Base-by-base conservation (phyloP, 2,797 vertebrate species). In the Florisuga fusca region DNA sequence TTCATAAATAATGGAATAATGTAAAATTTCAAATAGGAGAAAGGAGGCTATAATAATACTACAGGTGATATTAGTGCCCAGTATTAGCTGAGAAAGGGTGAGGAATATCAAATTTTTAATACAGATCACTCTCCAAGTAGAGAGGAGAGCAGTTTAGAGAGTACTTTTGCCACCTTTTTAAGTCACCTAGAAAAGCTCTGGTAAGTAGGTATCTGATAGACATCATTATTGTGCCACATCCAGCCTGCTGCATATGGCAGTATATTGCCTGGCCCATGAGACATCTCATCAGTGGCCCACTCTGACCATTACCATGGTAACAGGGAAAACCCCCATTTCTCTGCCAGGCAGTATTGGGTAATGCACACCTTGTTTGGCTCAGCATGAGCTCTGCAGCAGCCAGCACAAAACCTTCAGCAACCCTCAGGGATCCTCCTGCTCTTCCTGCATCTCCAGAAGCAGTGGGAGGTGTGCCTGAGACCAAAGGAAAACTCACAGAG, bases 231-330 rank as follows among this genome's bases (percentile, higher is more conserved):
- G 23, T 89, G 69, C 61, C 46, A 77, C 48, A 63, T 38, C 57
- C 78, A 90, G 72, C 55, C 71, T 90, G 23, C 50, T 1, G 2
- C 77, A 26, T 85, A 62, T 58, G 45, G n/a, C 66, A 33, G 83
- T 95, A 54, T 84, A 88, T 74, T 1, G 7, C 76, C 80, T 84
- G 83, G 22, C 48, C 61, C 73, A 67, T 85, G 41, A 84, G 71
- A 45, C 31, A 34, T 26, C 87, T 91, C 75, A 66, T 94, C 93
- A 79, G 62, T 7, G 11, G 41, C 77, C 59, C 83, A 63, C 16
- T 94, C 75, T 95, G 80, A 69, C 67, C 43, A 87, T 97, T 19
- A 3, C 94, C 90, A 96, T 94, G 82, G 95, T 74, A 95, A 96
- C 92, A 63, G 20, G 66, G 33, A 33, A 68, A 20, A 67, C 46